Conservation (phyloP, 1,140 invertebrate species). For the Heliothis subflexa region DNA sequence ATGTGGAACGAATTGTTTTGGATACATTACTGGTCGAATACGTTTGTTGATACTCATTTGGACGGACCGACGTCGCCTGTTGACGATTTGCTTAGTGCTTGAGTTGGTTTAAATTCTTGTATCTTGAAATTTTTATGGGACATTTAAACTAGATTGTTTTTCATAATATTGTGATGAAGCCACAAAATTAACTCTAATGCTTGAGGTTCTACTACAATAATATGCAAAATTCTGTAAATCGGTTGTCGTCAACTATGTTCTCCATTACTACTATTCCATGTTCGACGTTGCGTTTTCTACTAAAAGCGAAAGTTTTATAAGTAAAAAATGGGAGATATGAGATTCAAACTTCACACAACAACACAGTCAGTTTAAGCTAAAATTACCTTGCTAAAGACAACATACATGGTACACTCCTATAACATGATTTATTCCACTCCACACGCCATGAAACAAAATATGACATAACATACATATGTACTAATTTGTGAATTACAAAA, state of each 20-base stretch:
- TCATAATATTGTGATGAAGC: not conserved
- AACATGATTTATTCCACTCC: not conserved
- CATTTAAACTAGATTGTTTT: too few species aligned
- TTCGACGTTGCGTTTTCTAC: too few species aligned
- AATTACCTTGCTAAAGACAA: not conserved
- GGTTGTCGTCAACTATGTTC: too few species aligned
- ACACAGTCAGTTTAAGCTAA: too few species aligned
- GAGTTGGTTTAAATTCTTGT: constrained; percentile 1
- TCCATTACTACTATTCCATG: too few species aligned
- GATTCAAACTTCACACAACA: too few species aligned
- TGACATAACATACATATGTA: constrained; percentile 13
- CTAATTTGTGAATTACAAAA: constrained; percentile 23
- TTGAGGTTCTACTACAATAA: not conserved
- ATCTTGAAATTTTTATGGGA: not conserved
- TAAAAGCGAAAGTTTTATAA: too few species aligned
- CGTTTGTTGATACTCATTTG: constrained; percentile 29
- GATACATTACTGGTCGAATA: not conserved
- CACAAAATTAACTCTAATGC: not conserved
- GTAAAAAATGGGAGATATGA: too few species aligned
- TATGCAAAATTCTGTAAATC: too few species aligned
- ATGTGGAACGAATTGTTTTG: constrained; percentile 23
- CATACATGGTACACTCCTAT: not conserved
- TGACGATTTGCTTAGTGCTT: constrained; percentile 6
- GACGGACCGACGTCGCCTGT: constrained; percentile 21
- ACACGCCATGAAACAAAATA: constrained; percentile 11